Conservation (phyloP, 2,797 vertebrate species). For the Scleropages formosus region DNA sequence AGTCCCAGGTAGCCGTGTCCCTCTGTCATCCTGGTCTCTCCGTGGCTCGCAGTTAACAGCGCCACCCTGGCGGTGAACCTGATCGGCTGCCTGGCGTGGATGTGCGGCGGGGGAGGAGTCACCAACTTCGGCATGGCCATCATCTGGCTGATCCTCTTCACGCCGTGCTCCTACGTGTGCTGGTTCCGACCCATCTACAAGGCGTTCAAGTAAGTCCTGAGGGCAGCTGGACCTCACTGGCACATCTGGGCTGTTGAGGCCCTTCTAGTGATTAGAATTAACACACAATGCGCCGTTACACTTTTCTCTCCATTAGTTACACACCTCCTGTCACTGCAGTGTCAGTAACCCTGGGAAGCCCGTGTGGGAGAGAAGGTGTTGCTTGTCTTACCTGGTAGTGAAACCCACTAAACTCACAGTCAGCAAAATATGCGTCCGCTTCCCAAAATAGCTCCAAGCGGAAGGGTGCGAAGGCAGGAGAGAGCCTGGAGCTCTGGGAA, state of each 20-base stretch:
- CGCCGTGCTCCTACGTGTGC: slow-evolving; percentile 96
- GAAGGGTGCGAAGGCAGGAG: slow-evolving; percentile 7
- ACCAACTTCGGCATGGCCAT: slow-evolving; percentile 96
- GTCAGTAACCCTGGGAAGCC: too few relatives aligned
- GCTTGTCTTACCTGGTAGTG: not conserved
- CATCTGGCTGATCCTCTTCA: slow-evolving; percentile 98
- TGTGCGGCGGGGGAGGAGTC: slow-evolving; percentile 93
- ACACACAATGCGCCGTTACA: too few relatives aligned
- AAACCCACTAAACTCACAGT: not conserved
- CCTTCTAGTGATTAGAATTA: not conserved
- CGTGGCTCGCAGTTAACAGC: not conserved
- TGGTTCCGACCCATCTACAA: slow-evolving; percentile 88
- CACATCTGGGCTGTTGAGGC: not conserved
- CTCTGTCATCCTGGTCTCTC: too few relatives aligned
- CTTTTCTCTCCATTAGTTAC: too few relatives aligned
- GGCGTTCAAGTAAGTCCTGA: not conserved
- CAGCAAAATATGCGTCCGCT: slow-evolving; percentile 10
- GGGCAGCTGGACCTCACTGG: not conserved
- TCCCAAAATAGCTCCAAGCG: slow-evolving; percentile 1
- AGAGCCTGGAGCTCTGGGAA: too few relatives aligned
- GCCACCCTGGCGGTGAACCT: slow-evolving; percentile 83
- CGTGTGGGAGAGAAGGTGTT: not conserved
- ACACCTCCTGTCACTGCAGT: too few relatives aligned
- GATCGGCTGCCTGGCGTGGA: slow-evolving; percentile 93
- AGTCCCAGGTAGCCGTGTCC: too few relatives aligned